These are phyloP conservation scores for Galaxias olidus DNA, from an alignment of 2,797 vertebrate genomes.

Conservation along the genomic window DNA sequence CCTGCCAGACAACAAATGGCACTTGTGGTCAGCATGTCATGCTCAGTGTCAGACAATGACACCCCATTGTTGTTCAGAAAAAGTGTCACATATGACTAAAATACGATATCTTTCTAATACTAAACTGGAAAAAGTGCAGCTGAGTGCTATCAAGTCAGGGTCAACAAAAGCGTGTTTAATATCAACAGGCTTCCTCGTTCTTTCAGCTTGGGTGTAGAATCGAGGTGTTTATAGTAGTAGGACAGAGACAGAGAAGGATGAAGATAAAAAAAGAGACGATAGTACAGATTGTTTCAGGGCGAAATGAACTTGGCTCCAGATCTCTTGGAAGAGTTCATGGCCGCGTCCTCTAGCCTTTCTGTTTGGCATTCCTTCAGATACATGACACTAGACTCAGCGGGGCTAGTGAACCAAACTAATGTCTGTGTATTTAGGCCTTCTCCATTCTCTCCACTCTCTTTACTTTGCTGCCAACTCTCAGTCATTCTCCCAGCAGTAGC, in stretches of 20 bases:
- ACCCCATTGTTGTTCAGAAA: conserved; percentile 3
- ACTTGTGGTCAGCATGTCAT: conserved; percentile 36
- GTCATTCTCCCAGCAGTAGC: conserved; percentile 38
- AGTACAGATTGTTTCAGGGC: neutral
- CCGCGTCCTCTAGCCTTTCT: conserved; percentile 5
- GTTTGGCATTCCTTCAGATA: conserved; percentile 42
- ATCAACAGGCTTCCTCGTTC: too few relatives aligned
- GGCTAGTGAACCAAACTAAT: conserved; percentile 19
- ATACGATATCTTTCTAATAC: too few relatives aligned
- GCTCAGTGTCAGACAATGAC: conserved; percentile 13
- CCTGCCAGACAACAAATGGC: conserved; percentile 57
- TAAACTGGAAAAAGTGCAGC: too few relatives aligned
- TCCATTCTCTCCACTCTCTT: conserved; percentile 36
- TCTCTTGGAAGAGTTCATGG: conserved; percentile 7
- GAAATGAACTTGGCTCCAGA: neutral
- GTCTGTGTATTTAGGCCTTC: conserved; percentile 31
- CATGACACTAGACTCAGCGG: neutral
- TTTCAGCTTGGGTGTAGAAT: too few relatives aligned
- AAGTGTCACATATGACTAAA: too few relatives aligned
- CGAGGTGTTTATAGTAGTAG: neutral
- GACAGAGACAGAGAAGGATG: neutral
- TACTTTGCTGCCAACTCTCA: conserved; percentile 44
- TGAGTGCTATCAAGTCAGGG: too few relatives aligned
- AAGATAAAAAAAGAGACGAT: neutral
- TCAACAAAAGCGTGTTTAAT: too few relatives aligned